Conservation (phyloP, 2,888 invertebrate species). For the Cepaea hortensis region DNA sequence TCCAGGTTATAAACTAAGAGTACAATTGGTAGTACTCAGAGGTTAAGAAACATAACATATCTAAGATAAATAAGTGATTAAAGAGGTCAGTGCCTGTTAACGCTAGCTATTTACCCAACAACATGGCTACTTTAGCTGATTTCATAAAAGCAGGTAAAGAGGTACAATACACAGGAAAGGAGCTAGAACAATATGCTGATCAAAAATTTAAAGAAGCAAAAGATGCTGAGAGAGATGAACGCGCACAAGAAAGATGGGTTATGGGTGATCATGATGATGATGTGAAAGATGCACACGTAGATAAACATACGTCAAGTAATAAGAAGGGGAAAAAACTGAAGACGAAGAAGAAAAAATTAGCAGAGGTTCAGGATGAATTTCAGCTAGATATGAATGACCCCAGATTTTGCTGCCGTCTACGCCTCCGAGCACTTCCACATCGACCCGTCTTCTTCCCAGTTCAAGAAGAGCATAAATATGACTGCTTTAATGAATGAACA, state of each 20-base stretch:
- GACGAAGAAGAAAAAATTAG: conserved; percentile 74
- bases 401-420: conserved; percentile 88
- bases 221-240: conserved; percentile 52
- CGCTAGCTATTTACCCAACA: too few relatives aligned
- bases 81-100: too few relatives aligned
- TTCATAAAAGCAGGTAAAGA: too few relatives aligned
- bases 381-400: conserved; percentile 85
- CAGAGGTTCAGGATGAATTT: conserved; percentile 57
- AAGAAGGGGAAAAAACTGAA: conserved; percentile 52
- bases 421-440: conserved; percentile 92
- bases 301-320: conserved; percentile 56
- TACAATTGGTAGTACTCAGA: too few relatives aligned
- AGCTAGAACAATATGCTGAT: too few relatives aligned
- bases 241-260: conserved; percentile 53
- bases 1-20: too few relatives aligned
- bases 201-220: conserved; percentile 33
- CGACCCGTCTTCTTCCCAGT: conserved; percentile 93
- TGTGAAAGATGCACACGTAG: conserved; percentile 57
- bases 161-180: too few relatives aligned
- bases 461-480: conserved; percentile 92
- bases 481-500: conserved; percentile 87
- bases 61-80: too few relatives aligned
- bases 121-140: too few relatives aligned
- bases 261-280: conserved; percentile 62
- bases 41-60: too few relatives aligned